Evolutionary conservation across 1,140 invertebrate species (phyloP).

Genomic region (Andrena cerasifolii): DNA sequence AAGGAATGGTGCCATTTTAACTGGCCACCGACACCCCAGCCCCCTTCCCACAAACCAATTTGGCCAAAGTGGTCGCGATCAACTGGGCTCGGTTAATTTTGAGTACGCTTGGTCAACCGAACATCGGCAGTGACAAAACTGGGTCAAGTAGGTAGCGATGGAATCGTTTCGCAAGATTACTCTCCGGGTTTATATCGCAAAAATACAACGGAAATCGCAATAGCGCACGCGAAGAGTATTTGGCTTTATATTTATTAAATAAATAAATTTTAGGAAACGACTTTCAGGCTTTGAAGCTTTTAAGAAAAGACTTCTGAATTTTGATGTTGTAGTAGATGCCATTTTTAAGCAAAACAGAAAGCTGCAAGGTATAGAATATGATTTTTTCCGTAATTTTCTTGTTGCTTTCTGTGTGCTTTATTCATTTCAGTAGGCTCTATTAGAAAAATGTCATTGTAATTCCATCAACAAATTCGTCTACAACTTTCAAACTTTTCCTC

Average conservation of each 20-base stretch:
- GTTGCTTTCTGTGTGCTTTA: too few species aligned
- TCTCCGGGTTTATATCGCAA: conserved; percentile 4
- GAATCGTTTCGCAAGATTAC: conserved; percentile 35
- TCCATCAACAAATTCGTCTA: too few species aligned
- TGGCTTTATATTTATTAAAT: background rate
- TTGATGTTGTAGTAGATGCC: too few species aligned
- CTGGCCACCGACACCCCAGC: background rate
- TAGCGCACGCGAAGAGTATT: background rate
- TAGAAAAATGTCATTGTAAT: too few species aligned
- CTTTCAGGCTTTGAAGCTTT: too few species aligned
- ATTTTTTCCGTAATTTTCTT: too few species aligned
- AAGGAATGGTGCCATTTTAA: conserved; percentile 15
- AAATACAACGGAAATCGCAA: conserved; percentile 25
- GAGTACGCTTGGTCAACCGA: background rate
- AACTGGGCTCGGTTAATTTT: conserved; percentile 29
- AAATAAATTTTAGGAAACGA: background rate
- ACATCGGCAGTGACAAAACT: conserved; percentile 7
- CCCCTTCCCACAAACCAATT: conserved; percentile 37
- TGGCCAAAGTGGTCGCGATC: conserved; percentile 22
- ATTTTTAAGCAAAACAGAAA: too few species aligned
- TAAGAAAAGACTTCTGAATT: too few species aligned
- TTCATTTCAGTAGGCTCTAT: too few species aligned
- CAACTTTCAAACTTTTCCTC: too few species aligned
- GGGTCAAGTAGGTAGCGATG: conserved; percentile 23
- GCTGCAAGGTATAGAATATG: too few species aligned